A percentile compares a stretch with the other conserved stretches of the same genome.
These are phyloP conservation scores for Punctoribates punctum DNA, from an alignment of 2,888 invertebrate species.

Conservation along the genomic window DNA sequence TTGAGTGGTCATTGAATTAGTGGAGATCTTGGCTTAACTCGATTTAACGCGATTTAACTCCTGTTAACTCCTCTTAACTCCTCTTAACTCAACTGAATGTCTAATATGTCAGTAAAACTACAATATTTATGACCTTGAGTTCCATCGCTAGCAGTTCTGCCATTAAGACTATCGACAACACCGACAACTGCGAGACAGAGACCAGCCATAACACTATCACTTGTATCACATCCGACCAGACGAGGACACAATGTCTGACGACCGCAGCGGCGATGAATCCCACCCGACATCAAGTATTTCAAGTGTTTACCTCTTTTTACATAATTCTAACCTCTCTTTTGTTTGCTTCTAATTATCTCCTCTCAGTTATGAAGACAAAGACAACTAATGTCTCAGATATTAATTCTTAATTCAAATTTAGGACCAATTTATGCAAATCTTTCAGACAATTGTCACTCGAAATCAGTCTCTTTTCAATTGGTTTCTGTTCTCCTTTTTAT, in stretches of 20 bases:
- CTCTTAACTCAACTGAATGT: neutral
- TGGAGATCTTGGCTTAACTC: neutral
- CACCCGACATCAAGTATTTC: slow-evolving; percentile 42
- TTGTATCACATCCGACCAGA: slow-evolving; percentile 5
- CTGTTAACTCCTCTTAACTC: neutral
- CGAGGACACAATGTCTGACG: slow-evolving; percentile 38
- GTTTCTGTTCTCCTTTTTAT: too few relatives aligned
- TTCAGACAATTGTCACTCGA: neutral
- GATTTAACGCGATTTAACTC: neutral
- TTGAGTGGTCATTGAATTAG: neutral
- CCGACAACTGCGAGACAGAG: neutral
- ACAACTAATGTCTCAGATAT: neutral
- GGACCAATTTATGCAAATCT: neutral
- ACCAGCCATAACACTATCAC: neutral
- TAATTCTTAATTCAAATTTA: neutral
- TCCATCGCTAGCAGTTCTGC: slow-evolving; percentile 7
- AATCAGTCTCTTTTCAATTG: too few relatives aligned
- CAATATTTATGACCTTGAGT: slow-evolving; percentile 38
- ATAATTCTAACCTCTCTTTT: neutral
- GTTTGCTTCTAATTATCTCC: neutral
- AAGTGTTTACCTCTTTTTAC: slow-evolving; percentile 3
- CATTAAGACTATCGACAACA: slow-evolving; percentile 21
- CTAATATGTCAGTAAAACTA: slow-evolving; percentile 4
- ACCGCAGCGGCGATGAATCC: slow-evolving; percentile 42
- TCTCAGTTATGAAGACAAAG: neutral